Base-by-base conservation (phyloP, 2,797 vertebrate genomes). In the Melopsittacus undulatus region DNA sequence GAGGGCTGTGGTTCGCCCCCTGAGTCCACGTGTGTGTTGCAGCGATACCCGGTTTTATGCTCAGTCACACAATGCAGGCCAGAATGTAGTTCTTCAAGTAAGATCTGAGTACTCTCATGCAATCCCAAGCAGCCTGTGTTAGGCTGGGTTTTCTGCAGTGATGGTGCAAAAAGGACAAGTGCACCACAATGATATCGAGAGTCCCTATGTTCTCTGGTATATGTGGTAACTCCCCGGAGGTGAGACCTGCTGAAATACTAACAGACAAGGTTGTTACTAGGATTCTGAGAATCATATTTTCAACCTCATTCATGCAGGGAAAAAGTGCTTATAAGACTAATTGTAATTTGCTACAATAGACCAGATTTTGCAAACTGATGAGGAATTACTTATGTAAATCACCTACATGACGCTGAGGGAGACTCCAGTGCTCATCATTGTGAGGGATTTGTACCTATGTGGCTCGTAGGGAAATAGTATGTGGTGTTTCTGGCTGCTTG, bases 51-150 rank as follows among this genome's bases (percentile, higher is more conserved):
- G 26, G 3, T 15, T 83, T 92, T 92, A 21, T 59, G 95, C 87
- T 68, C 77, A 22, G 90, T 90, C 92, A 68, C 89, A 51, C 64
- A 1, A 83, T 67, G 63, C 96, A 95, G 97, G 92, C 93, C 95
- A 43, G 68, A 72, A 61, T 19, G 94, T 94, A 80, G 95, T 94
- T 96, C 69, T 26, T 77, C 49, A 13, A 24, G 69, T 69, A 73
- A 85, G 94, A 66, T 34, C 12, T 19, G 54, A 12, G 56, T 52
- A 13, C 40, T 26, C 34, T 7, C 30, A 7, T 30, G 29, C 16
- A 1, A 77, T 80, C 75, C 13, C 29, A 12, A 52, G 77, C 48
- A 91, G 85, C 46, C 52, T 2, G 48, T 36, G 57, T 64, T 34
- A 61, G 76, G 46, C 77, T 61, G 84, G 73, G 57, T 17, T 73